Percentiles rank a stretch among this genome's conserved stretches.
phyloP scores from a whole-genome alignment of 2,888 invertebrate species.

The Helleia helle region DNA sequence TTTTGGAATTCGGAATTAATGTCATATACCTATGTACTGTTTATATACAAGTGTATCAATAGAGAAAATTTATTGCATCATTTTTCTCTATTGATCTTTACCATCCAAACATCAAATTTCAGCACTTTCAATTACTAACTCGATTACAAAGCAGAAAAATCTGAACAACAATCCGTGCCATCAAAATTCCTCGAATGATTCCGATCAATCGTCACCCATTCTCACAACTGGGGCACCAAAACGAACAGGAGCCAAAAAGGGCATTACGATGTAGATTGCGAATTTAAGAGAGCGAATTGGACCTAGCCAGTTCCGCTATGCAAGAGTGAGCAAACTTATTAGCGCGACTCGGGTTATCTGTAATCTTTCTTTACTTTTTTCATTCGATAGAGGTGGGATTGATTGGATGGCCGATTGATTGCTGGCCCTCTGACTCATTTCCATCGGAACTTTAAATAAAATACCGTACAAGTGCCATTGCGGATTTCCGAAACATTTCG shows the following conservation, averaged over 20 bases:
- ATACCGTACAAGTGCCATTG: background rate
- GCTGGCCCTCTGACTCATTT: slow-evolving; percentile 51
- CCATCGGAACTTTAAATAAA: slow-evolving; percentile 20
- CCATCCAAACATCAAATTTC: too few species aligned
- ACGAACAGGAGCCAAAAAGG: slow-evolving; percentile 17
- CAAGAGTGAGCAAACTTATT: slow-evolving; percentile 47
- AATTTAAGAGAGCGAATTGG: slow-evolving; percentile 49
- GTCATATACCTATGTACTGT: too few species aligned
- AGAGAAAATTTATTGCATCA: too few species aligned
- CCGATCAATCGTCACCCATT: slow-evolving; percentile 9
- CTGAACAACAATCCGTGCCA: background rate
- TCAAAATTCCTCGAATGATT: slow-evolving; percentile 5
- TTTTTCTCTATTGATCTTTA: too few species aligned
- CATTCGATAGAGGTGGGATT: slow-evolving; percentile 45
- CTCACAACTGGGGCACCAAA: slow-evolving; percentile 20
- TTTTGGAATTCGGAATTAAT: too few species aligned
- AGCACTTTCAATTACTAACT: too few species aligned
- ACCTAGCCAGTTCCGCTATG: slow-evolving; percentile 60
- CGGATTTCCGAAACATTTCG: slow-evolving; percentile 1
- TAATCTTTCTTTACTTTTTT: slow-evolving; percentile 59
- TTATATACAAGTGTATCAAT: too few species aligned
- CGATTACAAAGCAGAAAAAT: background rate
- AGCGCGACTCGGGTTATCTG: slow-evolving; percentile 37
- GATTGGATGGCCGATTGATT: slow-evolving; percentile 53
- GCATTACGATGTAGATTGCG: slow-evolving; percentile 44